Conservation (phyloP, 2,797 vertebrate genomes). For the Harpagifer antarcticus region DNA sequence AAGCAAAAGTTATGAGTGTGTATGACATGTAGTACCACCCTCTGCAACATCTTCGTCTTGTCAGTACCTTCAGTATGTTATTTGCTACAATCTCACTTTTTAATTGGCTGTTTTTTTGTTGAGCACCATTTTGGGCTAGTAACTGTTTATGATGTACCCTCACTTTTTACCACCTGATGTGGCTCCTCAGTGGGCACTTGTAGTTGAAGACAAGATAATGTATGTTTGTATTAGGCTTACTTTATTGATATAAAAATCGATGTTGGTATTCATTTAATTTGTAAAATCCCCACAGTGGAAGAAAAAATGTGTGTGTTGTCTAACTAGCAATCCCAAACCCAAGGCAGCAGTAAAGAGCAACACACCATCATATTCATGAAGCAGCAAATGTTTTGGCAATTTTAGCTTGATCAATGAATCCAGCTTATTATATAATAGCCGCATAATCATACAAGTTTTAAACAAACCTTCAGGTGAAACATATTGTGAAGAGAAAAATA, state of each 20-base stretch:
- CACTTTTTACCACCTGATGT: not conserved
- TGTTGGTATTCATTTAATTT: slow-evolving; percentile 4
- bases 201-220: not conserved
- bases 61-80: not conserved
- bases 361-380: slow-evolving; percentile 12
- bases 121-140: too few relatives aligned
- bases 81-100: too few relatives aligned
- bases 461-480: not conserved
- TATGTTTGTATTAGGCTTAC: slow-evolving; percentile 4
- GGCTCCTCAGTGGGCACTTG: not conserved
- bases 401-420: slow-evolving; percentile 9
- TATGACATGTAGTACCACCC: slow-evolving; percentile 3
- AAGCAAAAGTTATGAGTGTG: slow-evolving; percentile 49
- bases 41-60: slow-evolving; percentile 1
- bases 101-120: too few relatives aligned
- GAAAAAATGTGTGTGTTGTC: not conserved
- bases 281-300: slow-evolving; percentile 8
- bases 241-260: not conserved
- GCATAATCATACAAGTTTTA: not conserved
- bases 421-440: not conserved
- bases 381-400: not conserved
- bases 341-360: slow-evolving; percentile 1
- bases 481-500: not conserved
- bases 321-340: slow-evolving; percentile 3
- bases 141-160: not conserved